These are phyloP conservation scores for Drosophila pseudoobscura DNA, from an alignment of 1,140 invertebrate genomes.

Conservation along the genomic window DNA sequence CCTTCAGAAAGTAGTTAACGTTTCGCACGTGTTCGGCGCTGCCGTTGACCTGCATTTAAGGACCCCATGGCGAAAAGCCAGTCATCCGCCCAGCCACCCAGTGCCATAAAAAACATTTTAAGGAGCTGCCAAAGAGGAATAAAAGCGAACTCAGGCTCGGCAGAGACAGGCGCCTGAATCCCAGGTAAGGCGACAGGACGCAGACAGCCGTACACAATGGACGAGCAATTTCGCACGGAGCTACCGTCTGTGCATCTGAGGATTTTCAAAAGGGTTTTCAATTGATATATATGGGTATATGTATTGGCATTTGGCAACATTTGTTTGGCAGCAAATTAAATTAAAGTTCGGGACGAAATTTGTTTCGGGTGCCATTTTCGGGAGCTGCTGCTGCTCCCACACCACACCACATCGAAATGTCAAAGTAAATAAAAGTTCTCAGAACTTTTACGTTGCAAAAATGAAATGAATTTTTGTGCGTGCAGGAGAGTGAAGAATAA, in stretches of 20 bases:
- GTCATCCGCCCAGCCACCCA: not conserved
- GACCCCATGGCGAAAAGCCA: slow-evolving; percentile 10
- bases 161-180: no score
- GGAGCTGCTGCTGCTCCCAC: not conserved
- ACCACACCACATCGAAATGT: slow-evolving; percentile 20
- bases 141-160: not conserved
- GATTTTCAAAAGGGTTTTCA: slow-evolving; percentile 32
- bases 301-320: slow-evolving; percentile 44
- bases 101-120: slow-evolving; percentile 38
- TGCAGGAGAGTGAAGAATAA: not conserved
- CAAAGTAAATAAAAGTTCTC: slow-evolving; percentile 33
- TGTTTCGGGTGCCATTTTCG: no score
- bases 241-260: slow-evolving; percentile 14
- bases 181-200: slow-evolving; percentile 53
- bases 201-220: slow-evolving; percentile 41
- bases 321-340: slow-evolving; percentile 43
- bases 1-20: slow-evolving; percentile 40
- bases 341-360: slow-evolving; percentile 33
- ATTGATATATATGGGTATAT: slow-evolving; percentile 40
- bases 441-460: slow-evolving; percentile 6
- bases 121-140: slow-evolving; percentile 9
- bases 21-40: slow-evolving; percentile 43
- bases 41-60: slow-evolving; percentile 54
- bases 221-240: slow-evolving; percentile 11
- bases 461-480: not conserved